phyloP scores from a whole-genome alignment of 2,113 vertebrate genomes.

The Machaerirhynchus nigripectus region DNA sequence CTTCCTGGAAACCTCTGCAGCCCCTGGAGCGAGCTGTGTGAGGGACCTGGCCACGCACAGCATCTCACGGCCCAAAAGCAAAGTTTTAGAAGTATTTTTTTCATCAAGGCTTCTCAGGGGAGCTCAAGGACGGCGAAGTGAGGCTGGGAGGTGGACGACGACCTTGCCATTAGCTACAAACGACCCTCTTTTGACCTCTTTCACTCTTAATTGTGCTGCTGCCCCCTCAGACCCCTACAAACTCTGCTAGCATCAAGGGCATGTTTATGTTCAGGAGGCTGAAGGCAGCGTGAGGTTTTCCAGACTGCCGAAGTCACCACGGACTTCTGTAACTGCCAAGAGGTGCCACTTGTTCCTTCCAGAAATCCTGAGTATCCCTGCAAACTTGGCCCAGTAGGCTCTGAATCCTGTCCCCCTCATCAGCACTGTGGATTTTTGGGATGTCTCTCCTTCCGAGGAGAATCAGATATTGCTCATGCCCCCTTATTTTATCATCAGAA shows the following conservation, averaged over 20 bases:
- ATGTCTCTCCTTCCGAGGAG: background rate
- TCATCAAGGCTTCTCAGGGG: background rate
- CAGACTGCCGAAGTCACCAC: background rate
- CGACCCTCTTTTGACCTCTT: background rate
- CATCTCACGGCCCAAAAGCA: rapidly evolving
- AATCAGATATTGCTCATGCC: rapidly evolving
- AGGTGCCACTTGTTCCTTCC: rapidly evolving
- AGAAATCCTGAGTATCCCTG: background rate
- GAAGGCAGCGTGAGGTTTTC: background rate
- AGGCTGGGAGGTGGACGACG: background rate
- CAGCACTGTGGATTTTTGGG: background rate
- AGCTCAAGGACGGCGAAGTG: background rate
- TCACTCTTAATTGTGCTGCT: background rate
- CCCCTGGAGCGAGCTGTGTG: background rate
- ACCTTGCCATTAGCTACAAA: background rate
- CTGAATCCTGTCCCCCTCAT: background rate
- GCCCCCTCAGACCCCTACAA: background rate
- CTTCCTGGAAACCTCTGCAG: background rate
- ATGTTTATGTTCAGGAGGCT: background rate
- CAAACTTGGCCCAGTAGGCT: background rate
- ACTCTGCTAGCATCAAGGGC: background rate
- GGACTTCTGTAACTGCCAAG: background rate
- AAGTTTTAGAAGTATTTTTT: background rate
- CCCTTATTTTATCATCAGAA: background rate
- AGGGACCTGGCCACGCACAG: background rate